Evolutionary conservation across 2,888 invertebrate species (phyloP).

Genomic region (Lochmaea capreae): DNA sequence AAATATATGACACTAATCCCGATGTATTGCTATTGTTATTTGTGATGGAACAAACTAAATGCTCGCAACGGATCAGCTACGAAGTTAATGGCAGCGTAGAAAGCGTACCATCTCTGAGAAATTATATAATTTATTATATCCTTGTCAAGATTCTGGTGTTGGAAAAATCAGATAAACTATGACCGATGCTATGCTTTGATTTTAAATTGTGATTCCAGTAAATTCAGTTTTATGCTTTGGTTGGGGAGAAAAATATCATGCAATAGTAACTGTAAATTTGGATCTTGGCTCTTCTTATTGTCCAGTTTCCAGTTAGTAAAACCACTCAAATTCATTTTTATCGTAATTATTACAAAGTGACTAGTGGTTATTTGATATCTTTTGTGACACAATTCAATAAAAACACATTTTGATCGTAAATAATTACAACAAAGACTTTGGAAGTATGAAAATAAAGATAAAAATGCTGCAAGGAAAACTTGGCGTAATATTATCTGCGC

Average conservation of each 20-base stretch:
- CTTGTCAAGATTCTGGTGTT: background rate
- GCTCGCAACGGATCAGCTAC: constrained; percentile 27
- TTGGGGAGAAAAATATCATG: no score
- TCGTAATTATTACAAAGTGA: no score
- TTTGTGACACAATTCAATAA: no score
- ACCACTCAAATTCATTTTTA: no score
- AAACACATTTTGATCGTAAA: background rate
- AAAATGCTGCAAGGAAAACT: constrained; percentile 12
- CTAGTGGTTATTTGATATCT: no score
- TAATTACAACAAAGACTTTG: background rate
- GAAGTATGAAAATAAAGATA: constrained; percentile 2
- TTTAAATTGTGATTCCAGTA: no score
- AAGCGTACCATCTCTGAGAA: constrained; percentile 21
- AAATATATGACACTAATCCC: constrained; percentile 34
- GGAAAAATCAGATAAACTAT: background rate
- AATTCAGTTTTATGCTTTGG: no score
- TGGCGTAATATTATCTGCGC: constrained; percentile 38
- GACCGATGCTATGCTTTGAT: no score
- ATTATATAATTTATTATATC: constrained; percentile 20
- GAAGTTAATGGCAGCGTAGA: constrained; percentile 33
- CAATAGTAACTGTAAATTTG: no score
- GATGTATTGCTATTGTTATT: constrained; percentile 37
- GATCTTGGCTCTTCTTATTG: no score
- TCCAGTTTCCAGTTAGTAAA: no score
- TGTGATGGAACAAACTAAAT: constrained; percentile 28